Conservation (phyloP, 35 echinoderm and acorn worm species). For the Holothuria glaberrima region DNA sequence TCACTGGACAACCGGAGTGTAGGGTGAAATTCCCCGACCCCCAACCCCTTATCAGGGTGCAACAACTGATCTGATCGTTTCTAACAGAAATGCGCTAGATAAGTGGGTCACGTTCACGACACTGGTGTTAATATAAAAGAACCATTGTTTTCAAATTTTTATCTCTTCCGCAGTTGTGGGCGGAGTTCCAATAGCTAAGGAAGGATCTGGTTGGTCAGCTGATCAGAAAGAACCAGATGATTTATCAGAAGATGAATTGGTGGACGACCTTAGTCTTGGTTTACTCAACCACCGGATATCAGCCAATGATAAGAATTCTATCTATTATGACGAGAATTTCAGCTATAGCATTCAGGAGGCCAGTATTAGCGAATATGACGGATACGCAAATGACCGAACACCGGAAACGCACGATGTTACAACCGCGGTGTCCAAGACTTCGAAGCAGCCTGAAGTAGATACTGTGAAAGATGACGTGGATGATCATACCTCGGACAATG, state of each 20-base stretch:
- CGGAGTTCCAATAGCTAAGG: neutral
- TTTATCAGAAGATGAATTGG: neutral
- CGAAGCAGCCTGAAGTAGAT: neutral
- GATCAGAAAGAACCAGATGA: neutral
- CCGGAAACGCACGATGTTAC: neutral
- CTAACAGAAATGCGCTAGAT: too few relatives aligned
- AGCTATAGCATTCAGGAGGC: neutral
- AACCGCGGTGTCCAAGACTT: neutral
- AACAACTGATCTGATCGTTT: too few relatives aligned
- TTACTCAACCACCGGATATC: too few relatives aligned
- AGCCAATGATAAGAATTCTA: neutral
- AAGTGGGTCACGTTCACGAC: too few relatives aligned
- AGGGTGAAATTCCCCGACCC: too few relatives aligned
- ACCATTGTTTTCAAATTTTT: neutral
- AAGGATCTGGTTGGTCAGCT: slow-evolving; percentile 13
- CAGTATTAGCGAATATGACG: slow-evolving; percentile 34
- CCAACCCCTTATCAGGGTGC: too few relatives aligned
- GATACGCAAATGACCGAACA: neutral
- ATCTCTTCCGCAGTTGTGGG: neutral
- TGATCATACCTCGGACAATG: too few relatives aligned
- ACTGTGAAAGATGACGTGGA: too few relatives aligned
- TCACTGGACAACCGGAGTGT: too few relatives aligned
- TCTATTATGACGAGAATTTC: neutral
- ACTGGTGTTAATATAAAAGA: too few relatives aligned
- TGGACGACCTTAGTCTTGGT: neutral